Conservation (phyloP, 2,888 invertebrate genomes). For the Melipona beecheii region DNA sequence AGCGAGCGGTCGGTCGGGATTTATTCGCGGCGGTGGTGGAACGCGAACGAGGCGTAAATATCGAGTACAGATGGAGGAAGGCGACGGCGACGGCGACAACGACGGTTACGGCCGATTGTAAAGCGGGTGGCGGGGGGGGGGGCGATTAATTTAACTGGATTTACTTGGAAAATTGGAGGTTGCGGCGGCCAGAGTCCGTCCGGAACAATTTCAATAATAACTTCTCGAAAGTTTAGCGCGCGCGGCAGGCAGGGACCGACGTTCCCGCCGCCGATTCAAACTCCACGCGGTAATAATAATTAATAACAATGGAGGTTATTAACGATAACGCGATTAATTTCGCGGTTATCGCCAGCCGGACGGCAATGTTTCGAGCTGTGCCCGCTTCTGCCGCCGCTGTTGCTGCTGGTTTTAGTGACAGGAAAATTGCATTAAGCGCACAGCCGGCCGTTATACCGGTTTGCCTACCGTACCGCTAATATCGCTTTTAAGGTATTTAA, state of each 20-base stretch:
- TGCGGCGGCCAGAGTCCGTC: not conserved
- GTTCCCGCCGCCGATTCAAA: conserved; percentile 20
- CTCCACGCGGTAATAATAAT: conserved; percentile 50
- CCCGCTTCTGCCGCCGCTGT: not conserved
- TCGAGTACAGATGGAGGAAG: not conserved
- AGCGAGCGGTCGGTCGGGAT: not conserved
- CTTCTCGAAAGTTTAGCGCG: conserved; percentile 11
- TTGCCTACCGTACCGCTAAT: conserved; percentile 41
- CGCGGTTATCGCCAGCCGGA: conserved; percentile 47
- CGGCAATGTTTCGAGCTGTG: conserved; percentile 37
- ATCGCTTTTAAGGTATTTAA: conserved; percentile 63
- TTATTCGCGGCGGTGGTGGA: not conserved
- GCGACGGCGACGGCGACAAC: no score
- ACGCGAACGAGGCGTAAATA: conserved; percentile 4
- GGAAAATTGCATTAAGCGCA: conserved; percentile 63
- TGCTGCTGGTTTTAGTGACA: conserved; percentile 55
- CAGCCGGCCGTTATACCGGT: conserved; percentile 36
- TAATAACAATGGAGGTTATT: conserved; percentile 60
- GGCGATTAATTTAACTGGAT: conserved; percentile 20
- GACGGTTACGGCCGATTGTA: not conserved
- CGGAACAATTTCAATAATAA: conserved; percentile 28
- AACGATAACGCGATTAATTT: conserved; percentile 63
- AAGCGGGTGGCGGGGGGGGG: no score
- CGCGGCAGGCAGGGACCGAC: not conserved
- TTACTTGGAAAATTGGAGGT: conserved; percentile 12